Conservation (phyloP, 2,797 vertebrate species). For the Dicrostonyx torquatus region DNA sequence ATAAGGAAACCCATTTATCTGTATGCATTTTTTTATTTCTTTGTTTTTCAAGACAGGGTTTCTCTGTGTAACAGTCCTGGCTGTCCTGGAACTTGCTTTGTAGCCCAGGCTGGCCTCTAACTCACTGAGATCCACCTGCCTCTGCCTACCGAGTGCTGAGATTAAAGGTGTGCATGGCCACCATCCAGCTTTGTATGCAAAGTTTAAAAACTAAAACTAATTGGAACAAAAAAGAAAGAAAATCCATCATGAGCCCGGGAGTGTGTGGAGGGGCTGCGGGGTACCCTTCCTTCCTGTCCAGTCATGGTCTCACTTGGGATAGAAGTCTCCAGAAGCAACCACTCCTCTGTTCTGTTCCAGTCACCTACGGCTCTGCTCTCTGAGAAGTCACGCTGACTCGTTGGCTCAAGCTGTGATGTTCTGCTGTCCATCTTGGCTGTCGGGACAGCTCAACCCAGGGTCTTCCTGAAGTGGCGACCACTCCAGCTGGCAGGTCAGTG, state of each 20-base stretch:
- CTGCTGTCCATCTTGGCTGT: fast-evolving
- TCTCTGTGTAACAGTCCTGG: too few species aligned
- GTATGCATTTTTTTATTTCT: background rate
- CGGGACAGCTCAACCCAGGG: background rate
- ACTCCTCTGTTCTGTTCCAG: conserved; percentile 44
- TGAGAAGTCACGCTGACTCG: background rate
- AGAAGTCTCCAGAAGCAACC: background rate
- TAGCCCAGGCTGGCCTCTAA: too few species aligned
- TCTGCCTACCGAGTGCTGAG: too few species aligned
- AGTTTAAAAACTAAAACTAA: background rate
- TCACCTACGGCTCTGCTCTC: background rate
- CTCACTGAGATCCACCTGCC: too few species aligned
- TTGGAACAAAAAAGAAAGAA: background rate
- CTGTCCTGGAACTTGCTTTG: too few species aligned
- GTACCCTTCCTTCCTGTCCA: background rate
- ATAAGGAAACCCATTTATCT: background rate
- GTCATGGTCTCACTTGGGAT: background rate
- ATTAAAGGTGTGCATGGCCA: too few species aligned
- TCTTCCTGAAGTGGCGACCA: conserved; percentile 30
- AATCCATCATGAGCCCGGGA: background rate
- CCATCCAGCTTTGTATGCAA: background rate
- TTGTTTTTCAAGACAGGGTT: too few species aligned
- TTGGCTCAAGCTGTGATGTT: background rate
- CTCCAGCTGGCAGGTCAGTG: conserved; percentile 52
- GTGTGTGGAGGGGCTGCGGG: background rate